Percentiles rank a stretch among this genome's conserved stretches.
These are phyloP conservation scores for Mesochorus sp. DNA, from an alignment of 2,888 invertebrate species.

Conservation along the genomic window DNA sequence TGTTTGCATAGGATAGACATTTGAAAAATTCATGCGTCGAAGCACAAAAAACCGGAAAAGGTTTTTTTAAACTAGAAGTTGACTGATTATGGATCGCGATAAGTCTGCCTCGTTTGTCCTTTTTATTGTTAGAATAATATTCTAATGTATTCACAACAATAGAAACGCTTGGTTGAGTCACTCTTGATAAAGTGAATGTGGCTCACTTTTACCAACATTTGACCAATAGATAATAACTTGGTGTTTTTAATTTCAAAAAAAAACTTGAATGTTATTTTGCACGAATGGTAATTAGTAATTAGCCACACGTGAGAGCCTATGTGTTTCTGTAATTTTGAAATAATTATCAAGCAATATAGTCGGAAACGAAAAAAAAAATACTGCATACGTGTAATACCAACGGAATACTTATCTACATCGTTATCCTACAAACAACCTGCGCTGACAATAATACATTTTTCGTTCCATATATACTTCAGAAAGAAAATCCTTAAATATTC, in stretches of 20 bases:
- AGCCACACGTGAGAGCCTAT: neutral
- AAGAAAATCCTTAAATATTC: neutral
- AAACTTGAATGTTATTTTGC: neutral
- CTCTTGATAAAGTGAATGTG: too few relatives aligned
- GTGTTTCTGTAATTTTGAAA: neutral
- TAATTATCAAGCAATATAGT: conserved; percentile 37
- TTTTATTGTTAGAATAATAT: too few relatives aligned
- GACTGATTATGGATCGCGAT: too few relatives aligned
- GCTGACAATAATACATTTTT: neutral
- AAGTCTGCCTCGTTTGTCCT: too few relatives aligned
- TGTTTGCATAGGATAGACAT: too few relatives aligned
- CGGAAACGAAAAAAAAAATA: conserved; percentile 9
- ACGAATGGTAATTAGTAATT: neutral
- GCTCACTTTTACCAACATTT: too few relatives aligned
- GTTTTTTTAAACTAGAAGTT: too few relatives aligned
- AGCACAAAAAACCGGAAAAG: too few relatives aligned
- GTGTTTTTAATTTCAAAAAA: neutral
- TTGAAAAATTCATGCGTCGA: too few relatives aligned
- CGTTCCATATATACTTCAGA: neutral
- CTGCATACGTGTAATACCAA: conserved; percentile 8
- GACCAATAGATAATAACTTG: too few relatives aligned
- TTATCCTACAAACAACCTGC: conserved; percentile 19
- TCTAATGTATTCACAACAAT: too few relatives aligned
- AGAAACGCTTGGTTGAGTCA: too few relatives aligned
- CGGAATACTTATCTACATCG: conserved; percentile 20